Evolutionary conservation across 2,113 vertebrate genomes (phyloP).

Genomic region (Agelaius tricolor): DNA sequence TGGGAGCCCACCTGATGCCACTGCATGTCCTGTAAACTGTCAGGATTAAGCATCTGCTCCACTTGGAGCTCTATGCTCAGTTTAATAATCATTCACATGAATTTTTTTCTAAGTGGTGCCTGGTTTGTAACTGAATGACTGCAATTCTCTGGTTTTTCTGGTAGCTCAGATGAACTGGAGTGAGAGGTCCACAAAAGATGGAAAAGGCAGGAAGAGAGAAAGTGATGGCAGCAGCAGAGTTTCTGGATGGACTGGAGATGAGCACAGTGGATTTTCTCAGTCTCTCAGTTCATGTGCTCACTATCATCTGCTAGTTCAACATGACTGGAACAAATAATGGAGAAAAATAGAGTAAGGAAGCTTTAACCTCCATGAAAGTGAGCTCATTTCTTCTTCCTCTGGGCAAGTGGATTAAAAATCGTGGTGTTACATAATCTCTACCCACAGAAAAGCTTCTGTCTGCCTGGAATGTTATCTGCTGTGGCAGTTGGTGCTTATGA

Average conservation of each 20-base stretch:
- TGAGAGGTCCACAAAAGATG: background rate
- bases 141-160: background rate
- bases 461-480: conserved; percentile 24
- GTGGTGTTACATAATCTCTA: background rate
- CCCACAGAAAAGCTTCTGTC: background rate
- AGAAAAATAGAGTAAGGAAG: background rate
- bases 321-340: background rate
- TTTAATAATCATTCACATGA: background rate
- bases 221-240: background rate
- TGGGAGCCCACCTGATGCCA: background rate
- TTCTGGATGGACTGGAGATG: background rate
- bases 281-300: background rate
- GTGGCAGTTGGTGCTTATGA: conserved; percentile 1
- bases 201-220: background rate
- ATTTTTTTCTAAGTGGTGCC: background rate
- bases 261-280: background rate
- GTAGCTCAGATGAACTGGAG: background rate
- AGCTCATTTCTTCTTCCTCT: background rate
- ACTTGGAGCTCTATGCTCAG: background rate
- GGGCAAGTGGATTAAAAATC: background rate
- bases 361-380: background rate
- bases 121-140: background rate
- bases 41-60: background rate
- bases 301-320: background rate
- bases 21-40: background rate